Base-by-base conservation (phyloP, 2,888 invertebrate genomes). In the Agonum fuliginosum region DNA sequence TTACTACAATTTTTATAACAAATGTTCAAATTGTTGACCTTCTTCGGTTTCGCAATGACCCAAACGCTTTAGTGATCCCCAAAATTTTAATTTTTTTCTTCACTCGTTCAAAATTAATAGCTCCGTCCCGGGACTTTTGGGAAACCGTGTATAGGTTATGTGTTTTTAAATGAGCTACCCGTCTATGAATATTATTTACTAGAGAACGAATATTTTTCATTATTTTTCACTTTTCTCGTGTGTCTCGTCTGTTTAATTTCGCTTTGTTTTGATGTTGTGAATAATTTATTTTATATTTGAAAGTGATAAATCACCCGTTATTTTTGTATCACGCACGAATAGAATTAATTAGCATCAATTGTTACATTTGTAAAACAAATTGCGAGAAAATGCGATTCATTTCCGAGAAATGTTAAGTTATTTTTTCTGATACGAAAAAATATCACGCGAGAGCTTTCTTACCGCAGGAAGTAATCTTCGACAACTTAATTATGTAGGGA, bases 361-460 rank as follows among this genome's bases (percentile, higher is more conserved):
- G 30, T 62, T 62, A 27, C 8, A 62, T 62, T 62, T 62, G 58
- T 62, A 62, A 34, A 62, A 62, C 58, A 62, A 62, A 62, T 62
- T 62, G 30, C 27, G 8, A 30, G 30, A 62, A 30, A 62, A 30
- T 62, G 54, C 1, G 54, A 22, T 3, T 54, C 54, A 54, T 54
- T 54, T 54, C 54, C 54, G 54, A 12, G 12, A 22, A 54, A 10
- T 54, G 54, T 22, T 54, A 54, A 54, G 54, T 22, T 24, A 37
- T 37, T 37, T 24, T 54, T 54, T 20, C 22, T 24, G 24, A 24
- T 54, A 54, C 20, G 12, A 20, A 22, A 12, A 54, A n/a, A 54
- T 20, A 54, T 10, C 20, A 22, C 37, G 37, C 37, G 1, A 34
- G 10, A n/a, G 10, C 12, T n/a, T 37, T 37, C 37, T 8, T 8